These are phyloP conservation scores for Drymonia ruficornis DNA, from an alignment of 2,888 invertebrate genomes.

Conservation along the genomic window DNA sequence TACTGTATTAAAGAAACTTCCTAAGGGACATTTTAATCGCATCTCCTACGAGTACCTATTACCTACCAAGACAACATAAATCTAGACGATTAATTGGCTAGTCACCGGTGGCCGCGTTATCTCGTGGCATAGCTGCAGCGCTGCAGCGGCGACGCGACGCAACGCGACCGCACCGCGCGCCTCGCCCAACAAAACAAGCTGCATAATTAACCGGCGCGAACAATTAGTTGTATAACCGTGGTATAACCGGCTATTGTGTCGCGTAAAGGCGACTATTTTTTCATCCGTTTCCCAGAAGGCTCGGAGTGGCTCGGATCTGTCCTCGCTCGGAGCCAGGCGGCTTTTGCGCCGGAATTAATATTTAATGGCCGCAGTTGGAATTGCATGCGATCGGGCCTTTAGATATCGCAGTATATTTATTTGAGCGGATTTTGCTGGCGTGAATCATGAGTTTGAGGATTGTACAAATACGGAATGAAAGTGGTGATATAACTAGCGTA, in stretches of 20 bases:
- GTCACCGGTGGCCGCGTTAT: conserved; percentile 39
- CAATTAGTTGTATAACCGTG: conserved; percentile 80
- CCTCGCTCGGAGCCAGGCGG: conserved; percentile 50
- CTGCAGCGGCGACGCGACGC: conserved; percentile 25
- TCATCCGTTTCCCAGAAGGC: conserved; percentile 75
- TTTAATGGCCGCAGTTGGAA: conserved; percentile 69
- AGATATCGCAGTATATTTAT: conserved; percentile 61
- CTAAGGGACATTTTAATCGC: not conserved
- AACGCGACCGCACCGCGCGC: conserved; percentile 28
- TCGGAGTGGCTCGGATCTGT: conserved; percentile 62
- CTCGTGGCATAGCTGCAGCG: conserved; percentile 21
- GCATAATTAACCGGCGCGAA: conserved; percentile 75
- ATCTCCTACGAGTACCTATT: not conserved
- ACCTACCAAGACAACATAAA: conserved; percentile 39
- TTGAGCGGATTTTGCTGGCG: conserved; percentile 44
- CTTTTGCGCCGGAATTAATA: conserved; percentile 72
- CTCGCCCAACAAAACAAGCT: conserved; percentile 63
- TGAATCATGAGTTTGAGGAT: conserved; percentile 42
- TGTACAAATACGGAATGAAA: not conserved
- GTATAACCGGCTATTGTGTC: conserved; percentile 76
- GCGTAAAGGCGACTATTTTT: conserved; percentile 62
- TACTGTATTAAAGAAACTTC: not conserved
- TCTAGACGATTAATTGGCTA: conserved; percentile 50
- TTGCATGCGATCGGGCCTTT: conserved; percentile 63
- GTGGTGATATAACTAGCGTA: not conserved